phyloP scores from a whole-genome alignment of 2,113 vertebrate genomes.

The Ifrita kowaldi region DNA sequence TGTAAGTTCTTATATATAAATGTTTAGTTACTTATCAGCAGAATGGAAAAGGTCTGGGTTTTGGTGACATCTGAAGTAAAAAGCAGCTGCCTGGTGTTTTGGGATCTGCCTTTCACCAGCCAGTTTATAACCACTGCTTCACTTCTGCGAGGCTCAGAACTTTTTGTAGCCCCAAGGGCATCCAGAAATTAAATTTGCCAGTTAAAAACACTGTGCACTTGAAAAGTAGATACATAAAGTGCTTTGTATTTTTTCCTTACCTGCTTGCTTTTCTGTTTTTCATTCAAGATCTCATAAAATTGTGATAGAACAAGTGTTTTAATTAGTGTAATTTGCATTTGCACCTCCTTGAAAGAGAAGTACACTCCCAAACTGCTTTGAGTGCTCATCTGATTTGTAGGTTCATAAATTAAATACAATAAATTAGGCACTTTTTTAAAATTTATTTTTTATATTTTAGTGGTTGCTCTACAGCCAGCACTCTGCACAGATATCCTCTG shows the following conservation, averaged over 20 bases:
- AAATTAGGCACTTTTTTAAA: neutral
- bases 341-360: neutral
- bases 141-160: neutral
- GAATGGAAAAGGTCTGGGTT: neutral
- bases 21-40: slow-evolving; percentile 36
- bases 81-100: neutral
- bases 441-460: neutral
- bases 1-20: slow-evolving; percentile 14
- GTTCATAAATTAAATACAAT: neutral
- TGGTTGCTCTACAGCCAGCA: neutral
- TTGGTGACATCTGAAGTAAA: slow-evolving; percentile 33
- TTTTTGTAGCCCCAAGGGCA: neutral
- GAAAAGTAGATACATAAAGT: neutral
- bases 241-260: neutral
- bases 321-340: neutral
- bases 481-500: neutral
- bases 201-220: neutral
- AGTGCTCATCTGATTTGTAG: neutral
- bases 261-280: neutral
- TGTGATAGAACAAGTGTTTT: neutral
- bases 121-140: neutral
- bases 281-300: neutral
- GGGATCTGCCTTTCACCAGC: neutral
- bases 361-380: neutral
- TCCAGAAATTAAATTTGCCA: neutral